These are phyloP conservation scores for Eledona agricola DNA, from an alignment of 2,888 invertebrate species.

Conservation along the genomic window DNA sequence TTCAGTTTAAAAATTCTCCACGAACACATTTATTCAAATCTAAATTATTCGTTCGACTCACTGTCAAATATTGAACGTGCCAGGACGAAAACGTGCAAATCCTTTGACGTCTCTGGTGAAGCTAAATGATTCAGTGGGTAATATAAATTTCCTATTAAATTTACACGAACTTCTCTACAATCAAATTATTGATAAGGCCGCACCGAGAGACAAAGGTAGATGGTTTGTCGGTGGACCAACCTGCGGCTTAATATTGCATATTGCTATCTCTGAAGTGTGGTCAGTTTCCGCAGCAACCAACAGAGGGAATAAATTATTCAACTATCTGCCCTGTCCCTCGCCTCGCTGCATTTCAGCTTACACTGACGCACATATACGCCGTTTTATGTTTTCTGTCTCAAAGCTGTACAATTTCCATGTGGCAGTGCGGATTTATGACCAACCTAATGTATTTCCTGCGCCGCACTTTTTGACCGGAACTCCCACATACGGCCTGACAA, in stretches of 20 bases:
- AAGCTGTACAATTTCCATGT: slow-evolving; percentile 27
- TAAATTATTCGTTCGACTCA: too few relatives aligned
- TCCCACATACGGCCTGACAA: slow-evolving; percentile 6
- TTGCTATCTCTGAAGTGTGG: slow-evolving; percentile 49
- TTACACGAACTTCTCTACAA: slow-evolving; percentile 26
- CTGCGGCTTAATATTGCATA: slow-evolving; percentile 50
- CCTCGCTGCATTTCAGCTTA: slow-evolving; percentile 28
- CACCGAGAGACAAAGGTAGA: slow-evolving; percentile 41
- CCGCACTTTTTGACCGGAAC: slow-evolving; percentile 22
- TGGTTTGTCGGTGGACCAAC: slow-evolving; percentile 28
- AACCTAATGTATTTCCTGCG: slow-evolving; percentile 28
- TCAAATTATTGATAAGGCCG: slow-evolving; percentile 35
- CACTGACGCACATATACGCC: slow-evolving; percentile 25
- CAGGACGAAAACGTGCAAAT: background rate
- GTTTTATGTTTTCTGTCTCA: slow-evolving; percentile 35
- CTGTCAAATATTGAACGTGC: slow-evolving; percentile 4
- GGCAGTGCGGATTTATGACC: slow-evolving; percentile 28
- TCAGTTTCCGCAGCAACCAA: slow-evolving; percentile 50
- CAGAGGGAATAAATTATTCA: slow-evolving; percentile 49
- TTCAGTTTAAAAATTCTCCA: too few relatives aligned
- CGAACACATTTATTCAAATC: too few relatives aligned
- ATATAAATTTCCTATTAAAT: slow-evolving; percentile 27
- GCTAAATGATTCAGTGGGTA: slow-evolving; percentile 13
- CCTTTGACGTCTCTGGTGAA: slow-evolving; percentile 11
- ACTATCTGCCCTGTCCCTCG: slow-evolving; percentile 25